Evolutionary conservation across 2,113 vertebrate species (phyloP).

Genomic region (Brachirus orientalis): DNA sequence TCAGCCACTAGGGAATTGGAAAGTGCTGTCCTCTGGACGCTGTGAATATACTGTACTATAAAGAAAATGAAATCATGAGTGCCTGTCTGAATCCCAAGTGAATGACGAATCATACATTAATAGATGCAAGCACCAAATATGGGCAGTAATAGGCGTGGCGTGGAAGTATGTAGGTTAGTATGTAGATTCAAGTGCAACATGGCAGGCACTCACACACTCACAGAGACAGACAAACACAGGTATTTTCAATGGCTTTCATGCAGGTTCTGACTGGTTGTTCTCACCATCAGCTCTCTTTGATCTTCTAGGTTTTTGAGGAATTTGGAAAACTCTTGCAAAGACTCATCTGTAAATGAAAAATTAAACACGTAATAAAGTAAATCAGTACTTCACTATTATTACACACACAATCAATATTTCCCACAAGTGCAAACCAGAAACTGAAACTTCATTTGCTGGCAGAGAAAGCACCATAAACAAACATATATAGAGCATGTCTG

Average conservation of each 20-base stretch:
- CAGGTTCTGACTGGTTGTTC: conserved; percentile 66
- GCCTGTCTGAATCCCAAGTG: conserved; percentile 25
- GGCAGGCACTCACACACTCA: conserved; percentile 1
- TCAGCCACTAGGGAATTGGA: neutral
- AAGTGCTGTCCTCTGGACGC: conserved; percentile 4
- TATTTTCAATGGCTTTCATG: conserved; percentile 38
- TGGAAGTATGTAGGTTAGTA: neutral
- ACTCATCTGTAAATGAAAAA: conserved; percentile 87
- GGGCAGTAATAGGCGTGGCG: conserved; percentile 28
- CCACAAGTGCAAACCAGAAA: conserved; percentile 13
- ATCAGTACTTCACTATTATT: conserved; percentile 1
- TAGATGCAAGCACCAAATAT: conserved; percentile 44
- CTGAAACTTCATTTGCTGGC: conserved; percentile 36
- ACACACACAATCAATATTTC: neutral
- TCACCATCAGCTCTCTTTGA: conserved; percentile 97
- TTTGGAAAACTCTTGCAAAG: conserved; percentile 93
- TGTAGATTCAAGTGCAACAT: neutral
- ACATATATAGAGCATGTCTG: conserved; percentile 37
- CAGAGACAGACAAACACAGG: conserved; percentile 13
- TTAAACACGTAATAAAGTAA: conserved; percentile 8
- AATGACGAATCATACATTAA: conserved; percentile 41
- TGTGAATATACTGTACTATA: neutral
- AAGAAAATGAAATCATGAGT: conserved; percentile 38
- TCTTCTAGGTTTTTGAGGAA: conserved; percentile 96
- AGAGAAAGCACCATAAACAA: conserved; percentile 39